Percentiles rank a stretch among this genome's conserved stretches.
phyloP scores from a whole-genome alignment of 2,113 vertebrate species.

The Halcyon senegalensis region DNA sequence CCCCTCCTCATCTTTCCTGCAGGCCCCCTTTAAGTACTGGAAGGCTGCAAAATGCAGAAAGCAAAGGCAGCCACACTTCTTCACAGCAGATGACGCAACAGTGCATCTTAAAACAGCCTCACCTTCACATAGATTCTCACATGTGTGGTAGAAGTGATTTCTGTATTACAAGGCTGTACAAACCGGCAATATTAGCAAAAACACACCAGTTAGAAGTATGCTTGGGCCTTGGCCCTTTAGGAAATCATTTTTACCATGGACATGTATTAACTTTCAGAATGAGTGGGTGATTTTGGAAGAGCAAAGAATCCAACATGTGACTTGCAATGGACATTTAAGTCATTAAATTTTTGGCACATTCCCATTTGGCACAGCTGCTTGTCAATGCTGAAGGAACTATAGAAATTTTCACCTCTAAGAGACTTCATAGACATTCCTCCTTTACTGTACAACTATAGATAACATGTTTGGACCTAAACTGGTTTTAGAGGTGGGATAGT shows the following conservation, averaged over 20 bases:
- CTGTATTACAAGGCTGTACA: neutral
- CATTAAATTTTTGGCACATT: neutral
- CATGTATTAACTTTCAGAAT: neutral
- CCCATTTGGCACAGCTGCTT: neutral
- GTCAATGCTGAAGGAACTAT: neutral
- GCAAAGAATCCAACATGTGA: neutral
- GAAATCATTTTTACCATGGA: neutral
- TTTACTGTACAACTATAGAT: neutral
- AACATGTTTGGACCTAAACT: neutral
- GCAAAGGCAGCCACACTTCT: neutral
- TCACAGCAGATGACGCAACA: neutral
- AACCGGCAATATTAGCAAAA: neutral
- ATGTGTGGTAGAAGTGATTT: neutral
- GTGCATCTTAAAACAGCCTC: neutral
- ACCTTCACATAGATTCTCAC: neutral
- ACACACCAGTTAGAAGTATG: neutral
- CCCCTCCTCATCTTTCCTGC: neutral
- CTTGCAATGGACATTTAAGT: neutral
- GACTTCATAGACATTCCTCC: neutral
- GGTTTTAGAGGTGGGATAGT: neutral
- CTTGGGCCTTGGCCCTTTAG: neutral
- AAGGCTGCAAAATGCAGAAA: neutral
- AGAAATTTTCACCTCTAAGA: neutral
- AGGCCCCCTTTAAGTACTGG: neutral
- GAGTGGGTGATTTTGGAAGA: neutral